Conservation (phyloP, 2,888 invertebrate species). For the Rhingia rostrata region DNA sequence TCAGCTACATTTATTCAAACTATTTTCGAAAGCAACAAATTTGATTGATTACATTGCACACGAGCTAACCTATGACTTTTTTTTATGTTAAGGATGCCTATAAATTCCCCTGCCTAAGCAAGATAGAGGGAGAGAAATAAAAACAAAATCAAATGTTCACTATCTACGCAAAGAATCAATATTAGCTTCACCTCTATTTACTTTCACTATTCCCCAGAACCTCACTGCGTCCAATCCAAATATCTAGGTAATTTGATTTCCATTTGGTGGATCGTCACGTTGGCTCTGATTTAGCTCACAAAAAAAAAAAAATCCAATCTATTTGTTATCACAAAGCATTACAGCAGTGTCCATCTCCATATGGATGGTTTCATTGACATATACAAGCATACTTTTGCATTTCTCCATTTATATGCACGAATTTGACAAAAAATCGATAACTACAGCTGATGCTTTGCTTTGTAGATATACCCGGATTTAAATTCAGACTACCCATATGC, state of each 20-base stretch:
- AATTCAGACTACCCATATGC: background rate
- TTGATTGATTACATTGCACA: conserved; percentile 54
- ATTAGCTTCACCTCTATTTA: conserved; percentile 48
- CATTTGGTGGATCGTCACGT: conserved; percentile 6
- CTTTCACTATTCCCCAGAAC: conserved; percentile 34
- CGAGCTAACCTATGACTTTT: background rate
- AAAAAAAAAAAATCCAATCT: background rate
- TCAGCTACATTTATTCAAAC: conserved; percentile 22
- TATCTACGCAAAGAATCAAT: conserved; percentile 38
- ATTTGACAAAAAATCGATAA: conserved; percentile 38
- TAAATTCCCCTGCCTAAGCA: background rate
- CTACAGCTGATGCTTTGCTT: background rate
- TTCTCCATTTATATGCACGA: too few species aligned
- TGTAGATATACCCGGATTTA: background rate
- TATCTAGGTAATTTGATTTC: conserved; percentile 33
- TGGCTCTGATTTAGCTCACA: background rate
- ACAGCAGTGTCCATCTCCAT: too few species aligned
- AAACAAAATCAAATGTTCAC: conserved; percentile 14
- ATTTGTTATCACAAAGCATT: conserved; percentile 25
- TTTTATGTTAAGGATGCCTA: too few species aligned
- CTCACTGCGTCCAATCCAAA: background rate
- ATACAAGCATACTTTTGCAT: too few species aligned
- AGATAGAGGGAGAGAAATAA: background rate
- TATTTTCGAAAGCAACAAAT: conserved; percentile 35
- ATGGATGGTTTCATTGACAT: too few species aligned